These are phyloP conservation scores for Ameiurus melas DNA, from an alignment of 2,113 vertebrate genomes.

Conservation along the genomic window DNA sequence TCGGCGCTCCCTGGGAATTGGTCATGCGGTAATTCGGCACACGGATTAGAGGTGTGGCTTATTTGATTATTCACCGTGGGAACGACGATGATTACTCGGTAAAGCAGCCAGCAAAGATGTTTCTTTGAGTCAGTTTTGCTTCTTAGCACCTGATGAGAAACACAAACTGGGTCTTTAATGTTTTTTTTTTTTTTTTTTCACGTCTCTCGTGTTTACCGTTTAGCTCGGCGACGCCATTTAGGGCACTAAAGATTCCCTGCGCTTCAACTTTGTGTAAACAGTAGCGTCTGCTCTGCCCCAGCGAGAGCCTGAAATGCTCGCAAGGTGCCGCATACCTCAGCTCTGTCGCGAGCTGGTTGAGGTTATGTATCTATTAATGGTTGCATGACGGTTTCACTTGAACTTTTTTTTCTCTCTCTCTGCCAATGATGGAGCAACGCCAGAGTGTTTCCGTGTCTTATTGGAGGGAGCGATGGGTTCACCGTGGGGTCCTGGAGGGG, in stretches of 20 bases:
- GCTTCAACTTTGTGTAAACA: conserved; percentile 26
- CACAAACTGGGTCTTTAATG: not conserved
- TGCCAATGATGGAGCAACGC: conserved; percentile 11
- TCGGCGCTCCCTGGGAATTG: not conserved
- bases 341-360: not conserved
- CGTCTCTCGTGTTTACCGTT: not conserved
- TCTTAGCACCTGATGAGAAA: not conserved
- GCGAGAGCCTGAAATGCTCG: conserved; percentile 21
- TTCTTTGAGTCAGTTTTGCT: not conserved
- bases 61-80: not conserved
- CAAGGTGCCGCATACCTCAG: conserved; percentile 11
- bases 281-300: conserved; percentile 21
- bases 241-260: conserved; percentile 18
- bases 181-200: too few species aligned
- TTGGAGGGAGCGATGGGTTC: conserved; percentile 5
- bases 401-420: not conserved
- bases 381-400: conserved; percentile 32
- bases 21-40: not conserved
- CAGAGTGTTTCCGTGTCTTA: conserved; percentile 22
- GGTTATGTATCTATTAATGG: conserved; percentile 41
- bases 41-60: not conserved
- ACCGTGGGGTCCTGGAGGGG: not conserved
- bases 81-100: not conserved
- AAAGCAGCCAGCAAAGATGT: not conserved
- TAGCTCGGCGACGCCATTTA: conserved; percentile 10